Base-by-base conservation (phyloP, 2,113 vertebrate species). In the Alouatta palliata region DNA sequence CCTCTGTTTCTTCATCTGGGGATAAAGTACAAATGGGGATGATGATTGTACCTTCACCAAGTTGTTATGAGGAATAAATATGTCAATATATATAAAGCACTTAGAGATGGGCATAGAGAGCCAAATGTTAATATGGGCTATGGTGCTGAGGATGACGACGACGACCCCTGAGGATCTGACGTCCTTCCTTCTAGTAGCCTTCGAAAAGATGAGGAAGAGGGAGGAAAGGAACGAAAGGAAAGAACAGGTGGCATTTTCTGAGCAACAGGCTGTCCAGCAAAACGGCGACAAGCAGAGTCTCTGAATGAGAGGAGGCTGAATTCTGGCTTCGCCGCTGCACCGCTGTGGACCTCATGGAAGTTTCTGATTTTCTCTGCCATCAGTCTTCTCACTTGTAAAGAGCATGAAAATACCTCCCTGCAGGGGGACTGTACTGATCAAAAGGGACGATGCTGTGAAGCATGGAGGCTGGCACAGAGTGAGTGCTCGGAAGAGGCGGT, bases 31-130 rank as follows among this genome's bases (percentile, higher is more conserved):
- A 49, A 83, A 90, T 13, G 43, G 35, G 47, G 56, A 37, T 20
- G 68, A 17, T 2, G n/a, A 37, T 0, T 23, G 37, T 19, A 19
- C 6, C 20, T 79, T 75, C 56, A 20, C 4, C 47, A 40, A 81
- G 79, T 81, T 20, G 27, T 1, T 14, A 23, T 17, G 16, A 76
- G 64, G 68, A 61, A 23, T 35, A 61, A 86, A 10, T 3, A 82
- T 3, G 25, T 12, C 0, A 1, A 13, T 6, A n/a, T 49, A 4
- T 7, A 6, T 3, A n/a, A 40, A 27, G 73, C 8, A 12, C 8
- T 87, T 17, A 12, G 80, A 54, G 45, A 64, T 10, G 12, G 20
- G 23, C 21, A 4, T 8, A 40, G 37, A 52, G 3, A 52, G 47
- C n/a, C 5, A 14, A 20, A n/a, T 17, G 2, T 1, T 2, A 32